Conservation (phyloP, 2,888 invertebrate genomes). For the Apamea monoglypha region DNA sequence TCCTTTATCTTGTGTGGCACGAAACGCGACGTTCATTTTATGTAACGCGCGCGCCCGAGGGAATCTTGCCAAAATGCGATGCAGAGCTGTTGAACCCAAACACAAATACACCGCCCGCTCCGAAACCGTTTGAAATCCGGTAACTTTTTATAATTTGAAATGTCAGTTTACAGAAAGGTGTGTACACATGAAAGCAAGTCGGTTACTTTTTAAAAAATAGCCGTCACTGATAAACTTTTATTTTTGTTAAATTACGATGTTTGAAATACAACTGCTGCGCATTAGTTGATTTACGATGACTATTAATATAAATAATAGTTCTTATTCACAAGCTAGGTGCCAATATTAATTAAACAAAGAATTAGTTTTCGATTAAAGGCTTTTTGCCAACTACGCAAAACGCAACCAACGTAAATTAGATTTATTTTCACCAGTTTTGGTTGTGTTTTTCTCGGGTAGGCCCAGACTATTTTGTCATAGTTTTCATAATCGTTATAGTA, state of each 20-base stretch:
- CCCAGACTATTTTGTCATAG: background rate
- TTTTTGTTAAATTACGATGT: background rate
- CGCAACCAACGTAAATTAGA: too few relatives aligned
- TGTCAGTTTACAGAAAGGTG: slow-evolving; percentile 69
- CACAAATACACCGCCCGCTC: slow-evolving; percentile 71
- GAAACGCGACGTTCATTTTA: slow-evolving; percentile 84
- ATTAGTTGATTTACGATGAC: background rate
- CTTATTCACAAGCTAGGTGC: background rate
- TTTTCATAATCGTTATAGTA: background rate
- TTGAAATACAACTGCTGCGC: background rate
- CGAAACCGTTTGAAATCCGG: slow-evolving; percentile 85
- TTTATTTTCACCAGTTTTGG: background rate
- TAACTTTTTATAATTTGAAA: slow-evolving; percentile 82
- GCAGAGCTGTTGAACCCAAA: slow-evolving; percentile 71
- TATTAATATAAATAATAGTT: background rate
- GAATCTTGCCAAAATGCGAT: slow-evolving; percentile 88
- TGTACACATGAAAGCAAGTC: slow-evolving; percentile 23
- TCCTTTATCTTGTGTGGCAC: slow-evolving; percentile 84
- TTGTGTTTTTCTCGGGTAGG: background rate
- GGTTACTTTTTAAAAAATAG: slow-evolving; percentile 19
- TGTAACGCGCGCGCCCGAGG: slow-evolving; percentile 84
- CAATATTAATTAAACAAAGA: background rate
- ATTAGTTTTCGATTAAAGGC: background rate
- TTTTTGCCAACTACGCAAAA: slow-evolving; percentile 27
- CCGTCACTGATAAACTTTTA: background rate